A percentile compares a stretch with the other conserved stretches of the same genome.
Evolutionary conservation across 2,113 vertebrate species (phyloP).

Genomic region (Vanacampus margaritifer): DNA sequence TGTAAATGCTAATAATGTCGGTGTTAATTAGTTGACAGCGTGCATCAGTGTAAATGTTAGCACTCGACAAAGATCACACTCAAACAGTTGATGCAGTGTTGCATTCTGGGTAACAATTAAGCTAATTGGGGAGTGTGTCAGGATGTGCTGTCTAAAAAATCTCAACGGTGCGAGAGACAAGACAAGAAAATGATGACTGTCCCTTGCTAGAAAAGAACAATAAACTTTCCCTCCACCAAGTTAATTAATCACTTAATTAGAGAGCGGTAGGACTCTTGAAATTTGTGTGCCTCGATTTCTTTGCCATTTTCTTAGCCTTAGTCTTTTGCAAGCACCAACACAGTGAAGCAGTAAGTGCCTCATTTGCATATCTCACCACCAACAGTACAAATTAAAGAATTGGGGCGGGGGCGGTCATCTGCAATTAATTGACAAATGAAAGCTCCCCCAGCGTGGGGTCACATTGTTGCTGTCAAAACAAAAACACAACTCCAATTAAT

Average conservation of each 20-base stretch:
- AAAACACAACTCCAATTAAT: neutral
- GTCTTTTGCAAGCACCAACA: neutral
- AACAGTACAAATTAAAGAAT: neutral
- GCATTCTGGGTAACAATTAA: neutral
- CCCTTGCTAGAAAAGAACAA: constrained; percentile 10
- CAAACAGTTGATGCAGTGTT: neutral
- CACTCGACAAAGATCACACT: neutral
- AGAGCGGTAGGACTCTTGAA: neutral
- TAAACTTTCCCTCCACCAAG: constrained; percentile 35
- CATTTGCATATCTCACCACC: too few species aligned
- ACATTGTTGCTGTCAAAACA: neutral
- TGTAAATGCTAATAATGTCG: neutral
- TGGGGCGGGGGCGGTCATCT: neutral
- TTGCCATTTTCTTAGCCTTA: neutral
- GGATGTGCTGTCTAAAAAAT: neutral
- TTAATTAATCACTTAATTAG: constrained; percentile 3
- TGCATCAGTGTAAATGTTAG: neutral
- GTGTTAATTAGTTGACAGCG: neutral
- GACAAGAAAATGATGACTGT: neutral
- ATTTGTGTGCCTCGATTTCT: neutral
- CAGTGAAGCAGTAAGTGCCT: neutral
- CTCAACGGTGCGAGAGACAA: neutral
- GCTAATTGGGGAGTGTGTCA: neutral
- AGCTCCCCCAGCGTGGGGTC: neutral
- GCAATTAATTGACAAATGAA: neutral